Base-by-base conservation (phyloP, 2,888 invertebrate species). In the Muschampia plurimacula region DNA sequence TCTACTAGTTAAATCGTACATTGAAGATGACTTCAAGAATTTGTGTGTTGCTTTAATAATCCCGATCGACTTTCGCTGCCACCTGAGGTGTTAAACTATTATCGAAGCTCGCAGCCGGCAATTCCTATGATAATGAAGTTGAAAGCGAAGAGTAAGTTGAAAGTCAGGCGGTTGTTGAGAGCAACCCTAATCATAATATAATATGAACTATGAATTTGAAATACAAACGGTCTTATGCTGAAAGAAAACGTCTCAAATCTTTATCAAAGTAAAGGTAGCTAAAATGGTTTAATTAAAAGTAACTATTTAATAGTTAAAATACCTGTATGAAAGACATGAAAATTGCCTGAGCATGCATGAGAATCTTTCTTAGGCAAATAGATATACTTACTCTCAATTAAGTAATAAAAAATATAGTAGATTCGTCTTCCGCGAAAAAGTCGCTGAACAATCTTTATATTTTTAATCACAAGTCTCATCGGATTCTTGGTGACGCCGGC, bases 51-150 rank as follows among this genome's bases (percentile, higher is more conserved):
- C 75, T 70, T 59, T 64, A 71, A 72, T 66, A 65, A 15, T 15
- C 69, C 55, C 74, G 69, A 76, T 79, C 84, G 85, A 90, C 91
- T 90, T 90, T 91, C 91, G 86, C 90, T 89, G 73, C 74, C 79
- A 79, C 85, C 81, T 78, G 73, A 87, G 87, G 89, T 87, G 89
- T 85, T 80, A 86, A 81, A 80, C 86, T 82, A 89, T 90, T 90
- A 90, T 86, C 83, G 82, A 80, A 76, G 78, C 79, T 81, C 76
- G 79, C 84, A 88, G 87, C 85, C 86, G 78, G 84, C 87, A 87
- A 89, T 92, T 92, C 89, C 88, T 89, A 91, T 91, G 91, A 79
- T 88, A 91, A 91, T 92, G 83, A 89, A 82, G 82, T 77, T 76
- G 78, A 80, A 79, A 77, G 64, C 49, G 32, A n/a, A 36, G 62